A percentile compares a stretch with the other conserved stretches of the same genome.
phyloP scores from a whole-genome alignment of 2,888 invertebrate genomes.

The Acleris holmiana region DNA sequence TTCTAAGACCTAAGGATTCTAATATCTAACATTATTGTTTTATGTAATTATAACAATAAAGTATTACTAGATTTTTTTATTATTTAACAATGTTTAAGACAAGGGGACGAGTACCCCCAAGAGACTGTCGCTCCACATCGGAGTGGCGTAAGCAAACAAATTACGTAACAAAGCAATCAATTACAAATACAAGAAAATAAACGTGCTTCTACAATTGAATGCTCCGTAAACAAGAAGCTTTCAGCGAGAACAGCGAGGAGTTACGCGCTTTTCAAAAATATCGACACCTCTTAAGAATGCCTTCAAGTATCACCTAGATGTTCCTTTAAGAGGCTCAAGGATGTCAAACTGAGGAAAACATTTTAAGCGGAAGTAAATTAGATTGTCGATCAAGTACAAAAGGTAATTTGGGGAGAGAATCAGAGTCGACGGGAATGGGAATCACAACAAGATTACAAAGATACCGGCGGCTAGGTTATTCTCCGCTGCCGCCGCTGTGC shows the following conservation, averaged over 20 bases:
- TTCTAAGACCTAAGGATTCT: too few relatives aligned
- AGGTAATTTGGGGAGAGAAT: slow-evolving; percentile 74
- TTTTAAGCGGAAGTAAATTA: slow-evolving; percentile 69
- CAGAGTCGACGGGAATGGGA: slow-evolving; percentile 72
- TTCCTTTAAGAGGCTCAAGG: slow-evolving; percentile 56
- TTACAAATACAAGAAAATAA: slow-evolving; percentile 79
- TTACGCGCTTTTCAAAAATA: slow-evolving; percentile 64
- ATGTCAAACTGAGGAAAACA: slow-evolving; percentile 63
- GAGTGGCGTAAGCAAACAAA: slow-evolving; percentile 76
- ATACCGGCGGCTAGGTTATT: slow-evolving; percentile 67
- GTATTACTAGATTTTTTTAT: too few relatives aligned
- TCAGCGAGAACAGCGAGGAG: slow-evolving; percentile 70
- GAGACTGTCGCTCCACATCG: slow-evolving; percentile 63
- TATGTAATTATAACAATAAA: too few relatives aligned
- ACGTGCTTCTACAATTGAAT: slow-evolving; percentile 76
- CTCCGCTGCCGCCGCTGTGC: slow-evolving; percentile 53
- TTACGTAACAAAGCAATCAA: slow-evolving; percentile 84
- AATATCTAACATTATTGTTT: too few relatives aligned
- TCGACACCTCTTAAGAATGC: slow-evolving; percentile 62
- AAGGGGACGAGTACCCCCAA: slow-evolving; percentile 71
- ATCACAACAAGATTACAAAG: slow-evolving; percentile 79
- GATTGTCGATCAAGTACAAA: slow-evolving; percentile 76
- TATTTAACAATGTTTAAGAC: slow-evolving; percentile 54
- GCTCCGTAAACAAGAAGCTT: slow-evolving; percentile 83
- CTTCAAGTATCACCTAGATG: slow-evolving; percentile 53